Conservation (phyloP, 2,797 vertebrate genomes). For the Gila robusta region DNA sequence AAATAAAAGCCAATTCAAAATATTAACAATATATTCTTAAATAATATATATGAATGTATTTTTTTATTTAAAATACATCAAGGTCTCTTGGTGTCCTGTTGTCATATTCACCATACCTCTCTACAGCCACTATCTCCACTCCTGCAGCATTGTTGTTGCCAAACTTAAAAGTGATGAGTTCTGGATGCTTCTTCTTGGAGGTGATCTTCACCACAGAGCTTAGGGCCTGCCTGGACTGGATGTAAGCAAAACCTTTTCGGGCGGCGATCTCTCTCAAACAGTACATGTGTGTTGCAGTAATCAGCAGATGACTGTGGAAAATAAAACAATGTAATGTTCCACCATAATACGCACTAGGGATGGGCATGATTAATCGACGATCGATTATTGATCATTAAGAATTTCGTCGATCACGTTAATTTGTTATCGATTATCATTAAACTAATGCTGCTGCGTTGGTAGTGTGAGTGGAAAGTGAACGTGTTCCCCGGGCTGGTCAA, state of each 20-base stretch:
- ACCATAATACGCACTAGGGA: neutral
- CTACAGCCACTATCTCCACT: constrained; percentile 94
- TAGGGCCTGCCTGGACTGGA: constrained; percentile 96
- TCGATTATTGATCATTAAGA: too few species aligned
- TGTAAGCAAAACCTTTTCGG: constrained; percentile 94
- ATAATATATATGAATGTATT: neutral
- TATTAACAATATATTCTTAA: neutral
- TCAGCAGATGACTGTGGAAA: constrained; percentile 87
- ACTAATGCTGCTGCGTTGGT: too few species aligned
- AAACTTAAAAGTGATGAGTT: constrained; percentile 98
- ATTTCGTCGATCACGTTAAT: too few species aligned
- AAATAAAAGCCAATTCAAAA: neutral
- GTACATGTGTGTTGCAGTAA: constrained; percentile 98
- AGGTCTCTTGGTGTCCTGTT: neutral
- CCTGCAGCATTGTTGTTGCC: constrained; percentile 92
- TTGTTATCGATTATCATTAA: too few species aligned
- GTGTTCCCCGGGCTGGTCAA: too few species aligned
- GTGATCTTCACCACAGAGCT: constrained; percentile 99
- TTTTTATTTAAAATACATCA: neutral
- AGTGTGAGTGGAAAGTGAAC: too few species aligned
- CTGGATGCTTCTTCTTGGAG: constrained; percentile 98
- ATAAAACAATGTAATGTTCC: neutral
- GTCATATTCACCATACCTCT: constrained; percentile 82
- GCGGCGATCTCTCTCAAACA: constrained; percentile 96
- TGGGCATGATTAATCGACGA: too few species aligned